Conservation (phyloP, 2,888 invertebrate genomes). For the Eutolmus rufibarbis region DNA sequence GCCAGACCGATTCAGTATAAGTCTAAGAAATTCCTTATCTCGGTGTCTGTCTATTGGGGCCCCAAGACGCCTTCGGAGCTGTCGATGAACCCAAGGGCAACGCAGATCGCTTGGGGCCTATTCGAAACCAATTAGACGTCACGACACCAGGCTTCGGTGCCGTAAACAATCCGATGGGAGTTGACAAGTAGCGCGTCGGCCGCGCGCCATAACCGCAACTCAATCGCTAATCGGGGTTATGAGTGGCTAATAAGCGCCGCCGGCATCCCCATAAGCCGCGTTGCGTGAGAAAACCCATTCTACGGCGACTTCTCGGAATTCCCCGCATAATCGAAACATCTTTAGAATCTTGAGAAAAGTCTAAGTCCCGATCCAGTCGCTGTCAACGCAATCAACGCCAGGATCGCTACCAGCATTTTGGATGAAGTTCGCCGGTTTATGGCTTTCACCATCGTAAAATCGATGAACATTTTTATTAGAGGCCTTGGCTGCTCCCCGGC, state of each 20-base stretch:
- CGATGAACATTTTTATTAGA: slow-evolving; percentile 35
- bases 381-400: background rate
- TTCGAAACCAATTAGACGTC: slow-evolving; percentile 36
- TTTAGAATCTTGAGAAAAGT: background rate
- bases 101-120: background rate
- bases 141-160: background rate
- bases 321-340: background rate
- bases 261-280: background rate
- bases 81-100: background rate
- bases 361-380: background rate
- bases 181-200: slow-evolving; percentile 12
- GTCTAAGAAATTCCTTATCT: background rate
- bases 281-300: background rate
- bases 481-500: background rate
- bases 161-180: slow-evolving; percentile 12
- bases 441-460: slow-evolving; percentile 19
- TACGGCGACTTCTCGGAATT: slow-evolving; percentile 16
- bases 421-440: slow-evolving; percentile 6
- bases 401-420: background rate
- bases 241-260: slow-evolving; percentile 31
- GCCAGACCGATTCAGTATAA: background rate
- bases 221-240: slow-evolving; percentile 40
- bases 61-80: background rate
- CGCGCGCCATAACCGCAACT: slow-evolving; percentile 30
- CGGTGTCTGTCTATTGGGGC: background rate